A percentile compares a stretch with the other conserved stretches of the same genome.
Conservation (phyloP, 2,797 vertebrate species). For the Pseudopleuronectes americanus region DNA sequence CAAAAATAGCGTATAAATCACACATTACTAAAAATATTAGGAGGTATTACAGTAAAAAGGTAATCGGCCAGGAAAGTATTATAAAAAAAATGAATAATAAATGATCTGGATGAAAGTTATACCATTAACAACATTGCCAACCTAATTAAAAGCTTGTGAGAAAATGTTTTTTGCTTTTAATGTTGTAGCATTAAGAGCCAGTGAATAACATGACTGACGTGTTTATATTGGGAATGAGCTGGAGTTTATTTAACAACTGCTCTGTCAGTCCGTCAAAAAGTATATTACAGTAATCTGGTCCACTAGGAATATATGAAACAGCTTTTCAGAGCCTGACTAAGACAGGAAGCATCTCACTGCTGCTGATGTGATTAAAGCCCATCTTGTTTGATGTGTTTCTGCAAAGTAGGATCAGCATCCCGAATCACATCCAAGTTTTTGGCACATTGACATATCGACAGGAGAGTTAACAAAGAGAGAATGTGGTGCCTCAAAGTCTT, state of each 20-base stretch:
- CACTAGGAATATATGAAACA: not conserved
- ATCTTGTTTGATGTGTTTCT: not conserved
- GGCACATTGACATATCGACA: not conserved
- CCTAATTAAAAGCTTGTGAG: no score
- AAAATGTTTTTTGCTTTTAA: not conserved
- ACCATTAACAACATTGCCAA: no score
- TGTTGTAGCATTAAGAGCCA: not conserved
- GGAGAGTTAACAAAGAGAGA: no score
- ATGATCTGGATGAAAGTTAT: no score
- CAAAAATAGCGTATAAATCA: not conserved
- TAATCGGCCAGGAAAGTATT: not conserved
- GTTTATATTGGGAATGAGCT: not conserved
- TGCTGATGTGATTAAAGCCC: not conserved
- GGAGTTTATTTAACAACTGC: not conserved
- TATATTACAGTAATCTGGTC: not conserved
- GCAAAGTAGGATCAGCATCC: not conserved
- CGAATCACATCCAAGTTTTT: not conserved
- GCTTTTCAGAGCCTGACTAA: not conserved
- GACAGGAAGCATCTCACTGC: not conserved
- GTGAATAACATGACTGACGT: not conserved
- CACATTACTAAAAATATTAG: not conserved
- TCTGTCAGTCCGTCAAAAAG: not conserved
- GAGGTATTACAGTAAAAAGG: not conserved
- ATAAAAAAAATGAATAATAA: not conserved
- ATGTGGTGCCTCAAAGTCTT: no score